Conservation (phyloP, 2,113 vertebrate species). For the Piprites chloris region DNA sequence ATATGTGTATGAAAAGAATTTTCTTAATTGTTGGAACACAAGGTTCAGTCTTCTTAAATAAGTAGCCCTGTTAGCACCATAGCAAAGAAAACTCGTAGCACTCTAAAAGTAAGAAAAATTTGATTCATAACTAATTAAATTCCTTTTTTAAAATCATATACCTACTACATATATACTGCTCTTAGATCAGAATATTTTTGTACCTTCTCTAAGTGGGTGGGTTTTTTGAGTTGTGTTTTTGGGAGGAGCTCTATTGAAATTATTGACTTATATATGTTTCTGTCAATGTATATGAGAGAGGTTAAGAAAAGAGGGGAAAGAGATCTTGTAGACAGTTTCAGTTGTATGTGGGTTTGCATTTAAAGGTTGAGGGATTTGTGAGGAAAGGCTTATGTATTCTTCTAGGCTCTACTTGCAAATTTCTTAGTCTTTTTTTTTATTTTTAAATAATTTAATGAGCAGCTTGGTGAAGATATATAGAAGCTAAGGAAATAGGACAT, state of each 20-base stretch:
- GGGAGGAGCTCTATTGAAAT: neutral
- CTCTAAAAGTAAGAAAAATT: neutral
- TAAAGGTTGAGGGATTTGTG: neutral
- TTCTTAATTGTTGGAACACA: neutral
- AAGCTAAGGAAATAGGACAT: neutral
- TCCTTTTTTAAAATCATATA: neutral
- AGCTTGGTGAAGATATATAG: neutral
- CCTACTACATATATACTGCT: neutral
- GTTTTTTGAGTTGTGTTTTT: neutral
- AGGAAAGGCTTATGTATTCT: neutral
- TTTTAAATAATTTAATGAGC: neutral
- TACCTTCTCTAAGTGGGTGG: neutral
- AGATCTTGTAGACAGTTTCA: neutral
- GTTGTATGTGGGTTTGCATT: neutral
- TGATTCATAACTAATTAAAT: neutral
- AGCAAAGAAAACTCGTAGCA: neutral
- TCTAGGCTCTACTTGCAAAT: neutral
- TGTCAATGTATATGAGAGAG: neutral
- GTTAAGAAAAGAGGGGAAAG: neutral
- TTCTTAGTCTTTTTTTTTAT: neutral
- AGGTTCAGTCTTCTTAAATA: neutral
- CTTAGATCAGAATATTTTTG: neutral
- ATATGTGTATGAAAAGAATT: neutral
- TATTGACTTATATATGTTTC: neutral
- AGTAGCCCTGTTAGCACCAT: neutral